Conservation (phyloP, 2,888 invertebrate species). For the Drosophila sordidula region DNA sequence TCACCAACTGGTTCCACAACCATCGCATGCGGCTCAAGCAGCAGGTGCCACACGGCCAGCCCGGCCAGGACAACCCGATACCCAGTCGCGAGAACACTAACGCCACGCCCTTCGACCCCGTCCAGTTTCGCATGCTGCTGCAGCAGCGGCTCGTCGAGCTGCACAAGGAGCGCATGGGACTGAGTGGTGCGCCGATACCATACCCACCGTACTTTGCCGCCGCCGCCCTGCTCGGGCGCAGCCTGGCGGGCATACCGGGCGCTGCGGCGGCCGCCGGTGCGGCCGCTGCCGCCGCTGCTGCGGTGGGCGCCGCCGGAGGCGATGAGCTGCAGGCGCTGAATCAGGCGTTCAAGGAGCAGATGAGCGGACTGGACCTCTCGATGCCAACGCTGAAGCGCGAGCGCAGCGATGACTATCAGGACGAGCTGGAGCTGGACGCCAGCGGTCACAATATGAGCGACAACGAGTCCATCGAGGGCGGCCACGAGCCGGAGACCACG, state of each 20-base stretch:
- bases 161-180: conserved; percentile 93
- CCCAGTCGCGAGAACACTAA: conserved; percentile 90
- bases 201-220: conserved; percentile 93
- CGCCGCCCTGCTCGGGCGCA: conserved; percentile 86
- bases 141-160: conserved; percentile 95
- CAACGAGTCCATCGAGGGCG: conserved; percentile 82
- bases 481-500: conserved; percentile 51
- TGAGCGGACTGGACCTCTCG: conserved; percentile 94
- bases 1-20: conserved; percentile 99
- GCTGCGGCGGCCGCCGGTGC: conserved; percentile 91
- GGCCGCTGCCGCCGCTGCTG: conserved; percentile 91
- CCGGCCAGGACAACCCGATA: conserved; percentile 88
- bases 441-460: conserved; percentile 82
- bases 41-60: conserved; percentile 91
- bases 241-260: conserved; percentile 90
- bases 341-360: conserved; percentile 91
- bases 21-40: conserved; percentile 99
- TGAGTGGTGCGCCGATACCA: conserved; percentile 91
- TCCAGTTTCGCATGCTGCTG: conserved; percentile 94
- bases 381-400: conserved; percentile 93
- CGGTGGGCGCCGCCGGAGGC: conserved; percentile 87
- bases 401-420: conserved; percentile 85
- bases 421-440: conserved; percentile 89
- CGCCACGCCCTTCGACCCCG: conserved; percentile 93
- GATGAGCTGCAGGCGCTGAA: conserved; percentile 86